These are phyloP conservation scores for Caenorhabditis latens DNA, from an alignment of 1,140 invertebrate genomes.

Conservation along the genomic window DNA sequence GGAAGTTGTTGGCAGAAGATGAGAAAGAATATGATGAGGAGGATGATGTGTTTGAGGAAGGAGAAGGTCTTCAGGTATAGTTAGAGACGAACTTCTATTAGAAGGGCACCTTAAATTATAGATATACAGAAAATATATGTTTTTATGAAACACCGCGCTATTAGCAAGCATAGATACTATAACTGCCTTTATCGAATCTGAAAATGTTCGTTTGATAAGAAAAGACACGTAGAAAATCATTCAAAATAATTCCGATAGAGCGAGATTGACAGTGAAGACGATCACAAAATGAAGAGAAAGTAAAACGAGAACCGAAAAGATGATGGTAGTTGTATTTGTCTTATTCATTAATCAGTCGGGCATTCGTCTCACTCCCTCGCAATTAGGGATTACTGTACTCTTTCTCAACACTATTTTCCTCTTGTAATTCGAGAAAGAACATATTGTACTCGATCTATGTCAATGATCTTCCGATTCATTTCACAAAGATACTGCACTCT, in stretches of 20 bases:
- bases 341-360: conserved; percentile 10
- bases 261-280: too few relatives aligned
- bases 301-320: neutral
- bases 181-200: too few relatives aligned
- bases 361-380: neutral
- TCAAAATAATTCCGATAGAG: too few relatives aligned
- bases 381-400: conserved; percentile 8
- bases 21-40: conserved; percentile 26
- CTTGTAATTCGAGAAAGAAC: neutral
- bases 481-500: neutral
- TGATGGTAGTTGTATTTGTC: neutral
- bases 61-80: neutral
- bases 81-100: neutral
- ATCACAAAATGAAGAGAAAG: too few relatives aligned
- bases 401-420: neutral
- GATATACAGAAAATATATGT: too few relatives aligned
- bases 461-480: conserved; percentile 17
- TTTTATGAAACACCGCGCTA: too few relatives aligned
- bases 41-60: conserved; percentile 21
- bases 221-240: too few relatives aligned
- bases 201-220: too few relatives aligned
- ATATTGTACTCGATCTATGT: conserved; percentile 24
- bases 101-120: too few relatives aligned
- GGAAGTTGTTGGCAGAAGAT: neutral
- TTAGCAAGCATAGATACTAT: too few relatives aligned